These are phyloP conservation scores for Helarctos malayanus DNA, from an alignment of 2,797 vertebrate genomes.

Conservation along the genomic window DNA sequence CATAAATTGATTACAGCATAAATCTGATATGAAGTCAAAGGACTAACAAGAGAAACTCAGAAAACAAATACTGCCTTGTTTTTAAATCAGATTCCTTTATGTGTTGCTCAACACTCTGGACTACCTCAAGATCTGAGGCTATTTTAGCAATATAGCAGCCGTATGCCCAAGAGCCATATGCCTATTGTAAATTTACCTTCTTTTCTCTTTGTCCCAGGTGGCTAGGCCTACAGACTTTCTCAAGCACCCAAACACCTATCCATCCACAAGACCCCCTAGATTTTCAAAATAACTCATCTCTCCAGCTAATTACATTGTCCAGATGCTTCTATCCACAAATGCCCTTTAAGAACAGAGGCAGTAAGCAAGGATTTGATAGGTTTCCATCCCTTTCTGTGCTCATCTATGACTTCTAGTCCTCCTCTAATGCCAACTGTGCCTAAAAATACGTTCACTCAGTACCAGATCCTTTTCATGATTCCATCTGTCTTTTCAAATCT, in stretches of 20 bases:
- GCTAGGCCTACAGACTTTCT: not conserved
- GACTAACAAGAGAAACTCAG: slow-evolving; percentile 23
- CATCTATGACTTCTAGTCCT: not conserved
- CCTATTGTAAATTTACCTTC: not conserved
- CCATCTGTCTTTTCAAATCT: slow-evolving; percentile 26
- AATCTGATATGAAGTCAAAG: not conserved
- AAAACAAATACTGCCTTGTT: not conserved
- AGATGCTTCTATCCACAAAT: not conserved
- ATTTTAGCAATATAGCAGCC: not conserved
- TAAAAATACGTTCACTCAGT: not conserved
- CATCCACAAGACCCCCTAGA: not conserved
- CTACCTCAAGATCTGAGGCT: not conserved
- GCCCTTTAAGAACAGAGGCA: not conserved
- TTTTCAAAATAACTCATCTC: not conserved
- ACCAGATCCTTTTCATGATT: not conserved
- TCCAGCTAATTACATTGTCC: not conserved
- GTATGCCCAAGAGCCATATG: not conserved
- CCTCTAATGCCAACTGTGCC: not conserved
- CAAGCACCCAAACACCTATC: not conserved
- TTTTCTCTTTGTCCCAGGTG: not conserved
- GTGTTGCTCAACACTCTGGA: not conserved
- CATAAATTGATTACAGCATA: not conserved
- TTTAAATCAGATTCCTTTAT: not conserved
- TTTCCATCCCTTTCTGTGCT: not conserved
- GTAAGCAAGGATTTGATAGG: not conserved